Evolutionary conservation across 2,113 vertebrate genomes (phyloP).

Genomic region (Corapipo altera): DNA sequence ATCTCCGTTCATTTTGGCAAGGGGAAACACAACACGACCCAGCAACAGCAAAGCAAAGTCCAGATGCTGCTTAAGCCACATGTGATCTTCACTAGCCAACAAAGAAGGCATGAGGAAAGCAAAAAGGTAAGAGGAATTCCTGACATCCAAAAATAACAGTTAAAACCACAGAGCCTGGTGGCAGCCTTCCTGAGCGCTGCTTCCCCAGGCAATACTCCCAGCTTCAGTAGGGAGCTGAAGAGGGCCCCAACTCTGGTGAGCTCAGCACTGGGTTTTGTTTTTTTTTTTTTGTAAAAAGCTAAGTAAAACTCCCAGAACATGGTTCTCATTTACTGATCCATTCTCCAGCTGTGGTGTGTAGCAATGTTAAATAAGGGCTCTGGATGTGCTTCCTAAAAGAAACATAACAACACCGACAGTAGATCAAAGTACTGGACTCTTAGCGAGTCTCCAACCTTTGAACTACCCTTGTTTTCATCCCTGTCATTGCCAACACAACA

Average conservation of each 20-base stretch:
- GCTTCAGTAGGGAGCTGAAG: slow-evolving; percentile 31
- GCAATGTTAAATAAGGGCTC: slow-evolving; percentile 64
- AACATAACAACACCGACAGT: slow-evolving; percentile 62
- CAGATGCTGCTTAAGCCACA: slow-evolving; percentile 38
- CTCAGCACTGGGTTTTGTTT: not conserved
- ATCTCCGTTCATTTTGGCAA: slow-evolving; percentile 42
- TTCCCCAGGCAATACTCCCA: slow-evolving; percentile 57
- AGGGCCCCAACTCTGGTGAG: slow-evolving; percentile 54
- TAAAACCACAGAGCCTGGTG: slow-evolving; percentile 35
- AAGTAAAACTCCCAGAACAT: slow-evolving; percentile 51
- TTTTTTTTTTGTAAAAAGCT: slow-evolving; percentile 6
- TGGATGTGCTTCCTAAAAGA: slow-evolving; percentile 63
- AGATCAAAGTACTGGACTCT: slow-evolving; percentile 77
- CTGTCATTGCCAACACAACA: slow-evolving; percentile 55
- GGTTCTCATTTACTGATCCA: slow-evolving; percentile 66
- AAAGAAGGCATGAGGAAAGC: slow-evolving; percentile 1
- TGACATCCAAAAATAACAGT: slow-evolving; percentile 41
- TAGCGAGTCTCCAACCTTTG: slow-evolving; percentile 62
- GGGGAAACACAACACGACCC: not conserved
- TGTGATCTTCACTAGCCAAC: slow-evolving; percentile 47
- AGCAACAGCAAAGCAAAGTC: slow-evolving; percentile 52
- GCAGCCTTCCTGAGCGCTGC: slow-evolving; percentile 8
- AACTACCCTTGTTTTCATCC: slow-evolving; percentile 54
- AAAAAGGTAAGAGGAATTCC: slow-evolving; percentile 27
- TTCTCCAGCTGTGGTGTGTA: slow-evolving; percentile 54